Base-by-base conservation (phyloP, 2,113 vertebrate species). In the Nestor notabilis region DNA sequence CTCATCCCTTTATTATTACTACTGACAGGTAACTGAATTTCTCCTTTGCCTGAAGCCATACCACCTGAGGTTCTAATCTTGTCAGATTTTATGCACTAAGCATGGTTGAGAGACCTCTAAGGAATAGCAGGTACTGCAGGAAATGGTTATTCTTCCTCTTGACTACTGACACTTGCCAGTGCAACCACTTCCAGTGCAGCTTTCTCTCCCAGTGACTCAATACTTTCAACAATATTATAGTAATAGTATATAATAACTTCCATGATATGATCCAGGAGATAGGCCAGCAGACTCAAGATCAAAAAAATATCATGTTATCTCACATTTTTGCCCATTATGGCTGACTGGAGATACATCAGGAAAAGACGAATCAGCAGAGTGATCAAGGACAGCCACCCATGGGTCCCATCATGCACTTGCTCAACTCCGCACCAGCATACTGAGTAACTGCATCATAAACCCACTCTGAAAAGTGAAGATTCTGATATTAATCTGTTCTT, bases 21-120 rank as follows among this genome's bases (percentile, higher is more conserved):
- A 93, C 89, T 96, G 96, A 96, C 94, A 95, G 90, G 92, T 94
- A 96, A 94, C 93, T 77, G 93, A 97, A 92, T 97, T 95, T 96
- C 90, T 97, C 78, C 88, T 91, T 95, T 97, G 96, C 96, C 94
- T 95, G 90, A 78, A 97, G 96, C 92, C 78, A 94, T 92, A 94
- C 89, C 90, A 96, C 95, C 94, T 96, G 88, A 97, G 95, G 93
- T 93, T 96, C 91, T 92, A 95, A 92, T 96, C 94, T 92, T 97
- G 93, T 95, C 93, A 94, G 70, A 89, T 91, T 92, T 93, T 89
- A 75, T 96, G 66, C 76, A 70, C 75, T 95, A 94, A 95, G 66
- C 83, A 86, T 60, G 78, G 80, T 71, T 92, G 94, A 95, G 80
- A 95, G 86, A 92, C 69, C 86, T 95, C 92, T 89, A 91, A 95